These are phyloP conservation scores for Rhinogobius similis DNA, from an alignment of 2,113 vertebrate species.

Conservation along the genomic window DNA sequence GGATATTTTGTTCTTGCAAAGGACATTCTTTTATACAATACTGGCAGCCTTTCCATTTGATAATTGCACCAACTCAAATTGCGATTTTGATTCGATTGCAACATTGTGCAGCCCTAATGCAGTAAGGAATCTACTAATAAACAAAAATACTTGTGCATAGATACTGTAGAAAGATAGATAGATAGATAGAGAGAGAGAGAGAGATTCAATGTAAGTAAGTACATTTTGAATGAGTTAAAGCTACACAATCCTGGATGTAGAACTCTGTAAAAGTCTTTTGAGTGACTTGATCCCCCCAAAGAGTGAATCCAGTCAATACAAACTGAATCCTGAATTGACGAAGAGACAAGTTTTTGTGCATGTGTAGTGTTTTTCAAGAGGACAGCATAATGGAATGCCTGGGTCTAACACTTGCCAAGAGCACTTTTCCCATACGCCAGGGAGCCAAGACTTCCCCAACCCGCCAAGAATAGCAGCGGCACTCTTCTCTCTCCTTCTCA, in stretches of 20 bases:
- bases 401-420: constrained; percentile 72
- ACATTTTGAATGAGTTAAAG: not conserved
- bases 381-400: constrained; percentile 76
- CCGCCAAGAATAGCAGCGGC: constrained; percentile 76
- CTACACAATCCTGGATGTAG: not conserved
- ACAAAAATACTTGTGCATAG: no score
- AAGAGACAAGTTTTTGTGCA: constrained; percentile 54
- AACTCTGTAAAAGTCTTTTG: constrained; percentile 14
- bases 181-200: no score
- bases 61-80: no score
- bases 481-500: constrained; percentile 38
- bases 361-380: constrained; percentile 52
- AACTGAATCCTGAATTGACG: constrained; percentile 30
- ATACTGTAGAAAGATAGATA: no score
- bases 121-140: no score
- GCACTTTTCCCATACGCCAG: constrained; percentile 79
- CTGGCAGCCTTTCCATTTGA: no score
- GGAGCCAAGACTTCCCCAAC: constrained; percentile 77
- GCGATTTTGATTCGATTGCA: no score
- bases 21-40: no score
- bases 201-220: not conserved
- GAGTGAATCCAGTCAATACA: constrained; percentile 27
- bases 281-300: constrained; percentile 2
- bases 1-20: no score
- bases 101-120: no score